Evolutionary conservation across 2,113 vertebrate species (phyloP), one percentile per base, ranked within the genome.

Genomic region (Anoplopoma fimbria): DNA sequence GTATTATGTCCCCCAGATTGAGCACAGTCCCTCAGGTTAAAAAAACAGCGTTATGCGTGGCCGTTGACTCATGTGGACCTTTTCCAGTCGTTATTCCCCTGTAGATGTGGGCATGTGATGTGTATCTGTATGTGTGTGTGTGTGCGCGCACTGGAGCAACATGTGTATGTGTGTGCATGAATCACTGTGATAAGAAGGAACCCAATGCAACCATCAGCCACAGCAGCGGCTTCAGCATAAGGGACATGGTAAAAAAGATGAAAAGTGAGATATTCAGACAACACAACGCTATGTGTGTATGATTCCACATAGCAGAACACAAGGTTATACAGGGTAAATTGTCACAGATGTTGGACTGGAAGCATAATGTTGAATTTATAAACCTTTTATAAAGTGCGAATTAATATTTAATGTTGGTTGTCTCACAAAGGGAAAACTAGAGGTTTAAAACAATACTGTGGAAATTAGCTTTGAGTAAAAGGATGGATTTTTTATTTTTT

Each of bases 41-140:
- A 80, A 86, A 85, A 87, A 78, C 74, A 88, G 68, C 27, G n/a
- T 85, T 79, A 76, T 65, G 78, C 58, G 9, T 25, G 71, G 64
- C 57, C 67, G 65, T 82, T 93, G 89, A 94, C 91, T 94, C 84
- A 92, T 91, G 69, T 83, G 88, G 87, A 92, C 87, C 90, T 89
- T 91, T 93, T 83, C 84, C 89, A 80, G 81, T 90, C 77, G 62
- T 72, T 75, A 33, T 78, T 81, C 47, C 65, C 6, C 29, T 55
- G 73, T 75, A 33, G 72, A 84, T 53, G 31, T 15, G 29, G 33
- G 36, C 75, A 77, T 67, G 47, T 77, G 58, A 69, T 29, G 19
- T 73, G 81, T 31, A 45, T 84, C 31, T 77, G 40, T 65, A 31
- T 79, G 27, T 33, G 4, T 68, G 2, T 58, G 21, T 15, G 19